Evolutionary conservation across 2,797 vertebrate genomes (phyloP), one percentile per base, ranked within the genome.

Genomic region (Sus cebifrons): DNA sequence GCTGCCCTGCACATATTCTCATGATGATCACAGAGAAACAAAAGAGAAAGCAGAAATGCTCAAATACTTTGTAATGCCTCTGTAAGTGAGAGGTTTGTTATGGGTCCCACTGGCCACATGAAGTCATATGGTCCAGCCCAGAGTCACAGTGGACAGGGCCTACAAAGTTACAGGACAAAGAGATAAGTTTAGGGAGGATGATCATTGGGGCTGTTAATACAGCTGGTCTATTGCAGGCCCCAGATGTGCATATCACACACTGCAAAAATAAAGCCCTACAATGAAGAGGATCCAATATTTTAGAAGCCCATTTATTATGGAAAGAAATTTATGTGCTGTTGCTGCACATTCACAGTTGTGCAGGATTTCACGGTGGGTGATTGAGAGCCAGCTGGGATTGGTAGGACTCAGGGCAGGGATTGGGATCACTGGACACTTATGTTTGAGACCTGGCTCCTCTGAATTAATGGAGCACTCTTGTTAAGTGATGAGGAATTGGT

Each of bases 151-250:
- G 10, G 12, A 62, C 0, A 2, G 21, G 21, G 23, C 3, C 70
- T 49, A 36, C n/a, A 88, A 20, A 54, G 29, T 81, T 58, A 73
- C 4, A 40, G 40, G n/a, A 14, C 23, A 85, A 81, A 77, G n/a
- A 40, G 4, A 4, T 29, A 21, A 29, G 29, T 40, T 44, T 5
- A 27, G 29, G 2, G 36, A 82, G n/a, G 27, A 52, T 20, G 36
- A 49, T 70, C 17, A 52, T 2, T 49, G 77, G n/a, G 27, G 54
- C 25, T 67, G 6, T 65, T 54, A 36, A 52, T 27, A 21, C 32
- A 62, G 0, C 36, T 1, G 4, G 1, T 52, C 54, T 62, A 8
- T 40, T 9, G 44, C 3, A 20, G 75, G 4, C 15, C 3, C 13
- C 65, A 62, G 10, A 65, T 0, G 2, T 18, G 60, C 14, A 2